A percentile compares a stretch with the other conserved stretches of the same genome.
phyloP scores from a whole-genome alignment of 2,888 invertebrate genomes.

The Ctena decussata region DNA sequence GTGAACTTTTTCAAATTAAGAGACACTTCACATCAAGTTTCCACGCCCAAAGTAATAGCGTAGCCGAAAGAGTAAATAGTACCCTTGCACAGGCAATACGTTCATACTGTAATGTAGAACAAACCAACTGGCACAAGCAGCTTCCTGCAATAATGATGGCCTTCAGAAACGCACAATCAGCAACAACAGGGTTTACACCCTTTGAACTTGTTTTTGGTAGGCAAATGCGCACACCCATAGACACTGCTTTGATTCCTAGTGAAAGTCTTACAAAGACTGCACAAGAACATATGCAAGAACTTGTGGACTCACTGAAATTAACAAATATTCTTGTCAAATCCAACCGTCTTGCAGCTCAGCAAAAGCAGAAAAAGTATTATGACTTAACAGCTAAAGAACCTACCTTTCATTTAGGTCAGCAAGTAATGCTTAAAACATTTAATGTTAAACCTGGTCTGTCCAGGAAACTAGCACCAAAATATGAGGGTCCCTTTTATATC shows the following conservation, averaged over 20 bases:
- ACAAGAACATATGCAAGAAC: constrained; percentile 25
- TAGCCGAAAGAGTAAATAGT: constrained; percentile 50
- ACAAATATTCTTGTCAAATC: constrained; percentile 19
- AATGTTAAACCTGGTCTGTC: constrained; percentile 22
- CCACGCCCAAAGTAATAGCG: too few relatives aligned
- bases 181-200: constrained; percentile 43
- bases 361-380: constrained; percentile 39
- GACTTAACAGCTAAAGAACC: constrained; percentile 28
- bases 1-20: constrained; percentile 61
- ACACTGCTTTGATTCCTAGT: constrained; percentile 31
- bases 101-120: constrained; percentile 49
- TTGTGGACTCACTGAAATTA: constrained; percentile 5
- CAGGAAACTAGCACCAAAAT: constrained; percentile 38
- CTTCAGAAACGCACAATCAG: constrained; percentile 46
- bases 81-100: constrained; percentile 53
- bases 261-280: constrained; percentile 1
- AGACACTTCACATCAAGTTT: constrained; percentile 54
- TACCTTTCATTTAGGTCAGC: constrained; percentile 14
- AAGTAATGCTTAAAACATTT: too few relatives aligned
- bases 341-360: constrained; percentile 22
- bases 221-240: constrained; percentile 31
- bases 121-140: constrained; percentile 45
- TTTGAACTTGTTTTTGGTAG: constrained; percentile 38
- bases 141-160: constrained; percentile 57
- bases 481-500: constrained; percentile 49